Evolutionary conservation across 2,888 invertebrate genomes (phyloP).

Genomic region (Crematogaster levior): DNA sequence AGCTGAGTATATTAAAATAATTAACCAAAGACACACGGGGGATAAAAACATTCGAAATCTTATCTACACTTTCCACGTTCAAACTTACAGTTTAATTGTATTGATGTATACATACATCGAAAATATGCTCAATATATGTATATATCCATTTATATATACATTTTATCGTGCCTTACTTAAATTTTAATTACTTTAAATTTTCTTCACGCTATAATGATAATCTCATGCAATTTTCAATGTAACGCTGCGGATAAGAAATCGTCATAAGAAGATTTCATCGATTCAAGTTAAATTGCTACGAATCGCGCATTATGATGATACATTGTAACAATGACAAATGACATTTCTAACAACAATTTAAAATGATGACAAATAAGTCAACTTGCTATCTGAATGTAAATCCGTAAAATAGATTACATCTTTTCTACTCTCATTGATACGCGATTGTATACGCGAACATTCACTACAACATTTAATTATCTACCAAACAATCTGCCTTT

Average conservation of each 20-base stretch:
- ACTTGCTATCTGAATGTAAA: too few relatives aligned
- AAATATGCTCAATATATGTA: neutral
- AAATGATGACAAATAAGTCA: too few relatives aligned
- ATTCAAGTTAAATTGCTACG: neutral
- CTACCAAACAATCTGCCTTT: slow-evolving; percentile 76
- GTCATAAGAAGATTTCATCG: neutral
- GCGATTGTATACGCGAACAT: neutral
- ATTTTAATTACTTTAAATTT: slow-evolving; percentile 19
- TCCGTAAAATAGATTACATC: neutral
- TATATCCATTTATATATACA: neutral
- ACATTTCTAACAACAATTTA: too few relatives aligned
- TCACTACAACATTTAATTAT: slow-evolving; percentile 59
- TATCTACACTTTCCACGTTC: neutral
- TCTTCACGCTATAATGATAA: neutral
- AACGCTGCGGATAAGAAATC: neutral
- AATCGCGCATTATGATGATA: neutral
- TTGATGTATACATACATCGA: neutral
- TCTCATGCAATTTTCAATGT: neutral
- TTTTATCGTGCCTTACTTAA: slow-evolving; percentile 7
- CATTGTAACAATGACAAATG: too few relatives aligned
- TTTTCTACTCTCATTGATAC: neutral
- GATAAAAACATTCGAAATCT: neutral
- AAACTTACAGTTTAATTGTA: neutral
- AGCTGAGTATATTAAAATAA: neutral
- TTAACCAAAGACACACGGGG: neutral